Conservation (phyloP, 2,113 vertebrate species). For the Gallinago media region DNA sequence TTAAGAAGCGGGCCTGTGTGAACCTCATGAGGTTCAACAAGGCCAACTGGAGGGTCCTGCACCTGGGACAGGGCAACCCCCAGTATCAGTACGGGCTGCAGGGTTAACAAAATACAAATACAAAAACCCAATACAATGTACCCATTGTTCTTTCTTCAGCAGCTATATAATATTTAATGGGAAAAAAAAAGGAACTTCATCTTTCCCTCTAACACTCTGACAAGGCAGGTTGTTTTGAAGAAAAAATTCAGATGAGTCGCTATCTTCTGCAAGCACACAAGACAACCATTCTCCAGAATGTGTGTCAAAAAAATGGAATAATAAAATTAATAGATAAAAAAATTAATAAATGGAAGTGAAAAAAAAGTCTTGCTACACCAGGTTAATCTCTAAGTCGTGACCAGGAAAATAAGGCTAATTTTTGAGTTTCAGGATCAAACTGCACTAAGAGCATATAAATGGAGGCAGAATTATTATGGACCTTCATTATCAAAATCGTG, state of each 20-base stretch:
- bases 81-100: background rate
- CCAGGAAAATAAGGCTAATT: background rate
- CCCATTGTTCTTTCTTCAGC: background rate
- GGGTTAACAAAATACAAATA: background rate
- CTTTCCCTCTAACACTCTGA: background rate
- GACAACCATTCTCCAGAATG: background rate
- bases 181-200: background rate
- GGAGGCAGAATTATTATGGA: background rate
- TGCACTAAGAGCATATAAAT: background rate
- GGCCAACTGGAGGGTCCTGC: background rate
- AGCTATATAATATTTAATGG: background rate
- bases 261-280: background rate
- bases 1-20: no score
- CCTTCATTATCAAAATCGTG: background rate
- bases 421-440: background rate
- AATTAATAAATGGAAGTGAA: background rate
- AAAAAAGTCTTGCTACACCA: background rate
- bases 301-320: background rate
- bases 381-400: background rate
- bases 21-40: no score
- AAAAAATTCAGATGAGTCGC: background rate
- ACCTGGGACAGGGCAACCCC: background rate
- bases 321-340: background rate
- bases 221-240: background rate
- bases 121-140: rapidly evolving